These are phyloP conservation scores for Equus quagga DNA, from an alignment of 2,113 vertebrate genomes.

Conservation along the genomic window DNA sequence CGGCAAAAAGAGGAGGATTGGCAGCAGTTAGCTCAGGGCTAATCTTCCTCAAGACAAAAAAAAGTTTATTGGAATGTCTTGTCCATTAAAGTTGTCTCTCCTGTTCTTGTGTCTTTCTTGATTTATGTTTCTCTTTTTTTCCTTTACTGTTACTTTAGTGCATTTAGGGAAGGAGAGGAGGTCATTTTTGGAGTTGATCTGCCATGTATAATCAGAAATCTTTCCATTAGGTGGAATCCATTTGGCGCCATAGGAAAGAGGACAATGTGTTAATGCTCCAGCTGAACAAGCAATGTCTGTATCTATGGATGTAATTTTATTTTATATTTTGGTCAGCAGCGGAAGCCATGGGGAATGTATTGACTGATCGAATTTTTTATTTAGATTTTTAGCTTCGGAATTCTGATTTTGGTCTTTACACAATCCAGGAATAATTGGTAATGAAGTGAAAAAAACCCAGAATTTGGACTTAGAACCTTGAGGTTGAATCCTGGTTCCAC, in stretches of 20 bases:
- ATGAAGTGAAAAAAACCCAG: not conserved
- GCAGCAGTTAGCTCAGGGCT: too few relatives aligned
- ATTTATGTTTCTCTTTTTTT: not conserved
- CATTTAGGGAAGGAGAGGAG: not conserved
- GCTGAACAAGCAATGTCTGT: not conserved
- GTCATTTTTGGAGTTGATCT: not conserved
- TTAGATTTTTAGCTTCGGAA: conserved; percentile 37
- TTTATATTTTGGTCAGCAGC: not conserved
- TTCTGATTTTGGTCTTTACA: conserved; percentile 40
- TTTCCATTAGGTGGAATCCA: not conserved
- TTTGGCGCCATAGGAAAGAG: conserved; percentile 4
- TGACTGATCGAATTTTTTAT: not conserved
- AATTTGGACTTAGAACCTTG: not conserved
- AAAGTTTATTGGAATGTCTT: not conserved
- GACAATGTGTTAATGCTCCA: not conserved
- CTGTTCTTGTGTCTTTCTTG: not conserved
- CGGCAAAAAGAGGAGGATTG: too few relatives aligned
- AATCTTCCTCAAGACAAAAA: too few relatives aligned
- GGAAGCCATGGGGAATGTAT: not conserved
- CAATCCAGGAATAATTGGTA: conserved; percentile 7
- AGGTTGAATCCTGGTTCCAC: not conserved
- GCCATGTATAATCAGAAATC: conserved; percentile 17
- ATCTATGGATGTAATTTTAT: not conserved
- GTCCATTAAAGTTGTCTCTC: not conserved
- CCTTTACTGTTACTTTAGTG: not conserved